Percentiles rank a stretch among this genome's conserved stretches.
phyloP scores from a whole-genome alignment of 2,888 invertebrate species.

The Bruchidius siliquastri region DNA sequence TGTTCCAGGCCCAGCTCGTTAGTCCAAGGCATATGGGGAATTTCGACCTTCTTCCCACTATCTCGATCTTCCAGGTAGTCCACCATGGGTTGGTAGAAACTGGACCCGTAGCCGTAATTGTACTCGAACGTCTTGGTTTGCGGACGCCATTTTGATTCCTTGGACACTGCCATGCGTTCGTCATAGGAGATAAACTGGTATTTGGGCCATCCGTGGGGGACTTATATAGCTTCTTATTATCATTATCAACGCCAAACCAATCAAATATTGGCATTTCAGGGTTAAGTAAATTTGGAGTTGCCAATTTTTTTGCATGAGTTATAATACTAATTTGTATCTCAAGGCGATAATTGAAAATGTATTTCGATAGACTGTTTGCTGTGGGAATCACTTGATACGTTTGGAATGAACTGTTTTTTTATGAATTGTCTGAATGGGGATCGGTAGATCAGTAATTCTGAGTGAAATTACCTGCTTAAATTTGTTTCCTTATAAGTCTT shows the following conservation, averaged over 20 bases:
- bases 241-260: constrained; percentile 32
- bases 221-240: constrained; percentile 32
- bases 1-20: constrained; percentile 66
- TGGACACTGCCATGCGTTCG: constrained; percentile 24
- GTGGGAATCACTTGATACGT: not conserved
- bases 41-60: constrained; percentile 36
- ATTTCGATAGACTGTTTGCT: not conserved
- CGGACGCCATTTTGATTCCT: constrained; percentile 44
- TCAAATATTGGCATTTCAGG: constrained; percentile 19
- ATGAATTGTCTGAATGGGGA: not conserved
- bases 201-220: constrained; percentile 16
- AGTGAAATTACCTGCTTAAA: no score
- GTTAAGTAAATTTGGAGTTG: constrained; percentile 16
- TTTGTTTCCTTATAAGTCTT: no score
- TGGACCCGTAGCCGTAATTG: constrained; percentile 79
- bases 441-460: no score
- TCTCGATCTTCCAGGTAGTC: constrained; percentile 74
- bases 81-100: constrained; percentile 84
- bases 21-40: constrained; percentile 69
- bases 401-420: not conserved
- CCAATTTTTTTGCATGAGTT: constrained; percentile 10
- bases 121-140: constrained; percentile 70
- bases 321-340: not conserved
- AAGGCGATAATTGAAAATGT: not conserved
- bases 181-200: constrained; percentile 19